phyloP scores from a whole-genome alignment of 2,888 invertebrate genomes.

The Pristionchus mayeri region DNA sequence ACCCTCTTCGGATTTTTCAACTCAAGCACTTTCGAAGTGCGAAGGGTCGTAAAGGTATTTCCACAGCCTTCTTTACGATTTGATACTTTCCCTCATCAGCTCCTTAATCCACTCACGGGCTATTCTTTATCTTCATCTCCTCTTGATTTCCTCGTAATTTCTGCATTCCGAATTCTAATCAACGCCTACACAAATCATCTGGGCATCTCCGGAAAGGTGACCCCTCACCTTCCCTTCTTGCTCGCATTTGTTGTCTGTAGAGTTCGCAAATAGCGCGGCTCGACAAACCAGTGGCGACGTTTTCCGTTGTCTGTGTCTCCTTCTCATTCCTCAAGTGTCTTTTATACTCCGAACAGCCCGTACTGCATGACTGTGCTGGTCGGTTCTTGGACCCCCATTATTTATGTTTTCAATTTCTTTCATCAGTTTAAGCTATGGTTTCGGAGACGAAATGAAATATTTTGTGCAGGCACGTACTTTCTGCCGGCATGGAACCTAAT shows the following conservation, averaged over 20 bases:
- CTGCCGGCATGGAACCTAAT: background rate
- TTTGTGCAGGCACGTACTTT: background rate
- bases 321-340: conserved; percentile 8
- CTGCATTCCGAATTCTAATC: background rate
- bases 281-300: conserved; percentile 1
- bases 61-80: background rate
- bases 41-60: background rate
- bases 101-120: background rate
- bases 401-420: no score
- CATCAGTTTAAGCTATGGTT: no score
- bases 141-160: background rate
- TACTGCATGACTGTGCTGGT: background rate
- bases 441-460: background rate
- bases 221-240: background rate
- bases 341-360: background rate
- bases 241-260: background rate
- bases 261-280: background rate
- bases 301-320: background rate
- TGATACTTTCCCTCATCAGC: background rate
- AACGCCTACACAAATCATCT: background rate
- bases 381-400: no score
- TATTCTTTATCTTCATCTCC: conserved; percentile 18
- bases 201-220: background rate
- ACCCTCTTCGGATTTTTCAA: background rate
- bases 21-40: background rate